phyloP scores from a whole-genome alignment of 2,113 vertebrate genomes.

The Datnioides undecimradiatus region DNA sequence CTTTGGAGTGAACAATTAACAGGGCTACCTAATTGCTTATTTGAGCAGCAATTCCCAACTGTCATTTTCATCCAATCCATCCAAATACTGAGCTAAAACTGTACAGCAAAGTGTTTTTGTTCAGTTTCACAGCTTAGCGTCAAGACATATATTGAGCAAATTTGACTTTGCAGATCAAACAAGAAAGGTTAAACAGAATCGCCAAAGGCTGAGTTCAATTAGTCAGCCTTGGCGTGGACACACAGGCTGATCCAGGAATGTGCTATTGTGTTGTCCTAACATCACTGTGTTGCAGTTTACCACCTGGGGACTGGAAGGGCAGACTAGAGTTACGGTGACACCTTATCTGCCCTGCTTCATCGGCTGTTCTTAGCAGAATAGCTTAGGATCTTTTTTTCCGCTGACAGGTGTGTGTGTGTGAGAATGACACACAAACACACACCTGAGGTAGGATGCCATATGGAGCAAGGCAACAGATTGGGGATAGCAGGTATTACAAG shows the following conservation, averaged over 20 bases:
- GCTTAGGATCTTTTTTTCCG: slow-evolving; percentile 55
- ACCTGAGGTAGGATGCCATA: slow-evolving; percentile 52
- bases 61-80: background rate
- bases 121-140: background rate
- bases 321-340: slow-evolving; percentile 75
- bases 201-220: slow-evolving; percentile 14
- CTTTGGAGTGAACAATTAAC: background rate
- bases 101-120: background rate
- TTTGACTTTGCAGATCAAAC: slow-evolving; percentile 41
- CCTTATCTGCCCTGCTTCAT: slow-evolving; percentile 66
- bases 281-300: slow-evolving; percentile 46
- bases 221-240: slow-evolving; percentile 18
- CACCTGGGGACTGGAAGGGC: slow-evolving; percentile 62
- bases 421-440: slow-evolving; percentile 26
- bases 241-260: slow-evolving; percentile 31
- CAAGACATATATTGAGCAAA: background rate
- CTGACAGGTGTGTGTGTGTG: slow-evolving; percentile 55
- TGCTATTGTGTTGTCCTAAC: slow-evolving; percentile 40
- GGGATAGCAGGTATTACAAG: slow-evolving; percentile 34
- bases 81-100: slow-evolving; percentile 6
- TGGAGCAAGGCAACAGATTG: slow-evolving; percentile 59
- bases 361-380: slow-evolving; percentile 44
- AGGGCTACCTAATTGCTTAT: background rate
- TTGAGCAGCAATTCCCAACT: background rate
- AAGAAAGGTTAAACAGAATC: slow-evolving; percentile 7